Evolutionary conservation across 1,140 invertebrate species (phyloP), one percentile per base, ranked within the genome.

Genomic region (Anoplolepis gracilipes): DNA sequence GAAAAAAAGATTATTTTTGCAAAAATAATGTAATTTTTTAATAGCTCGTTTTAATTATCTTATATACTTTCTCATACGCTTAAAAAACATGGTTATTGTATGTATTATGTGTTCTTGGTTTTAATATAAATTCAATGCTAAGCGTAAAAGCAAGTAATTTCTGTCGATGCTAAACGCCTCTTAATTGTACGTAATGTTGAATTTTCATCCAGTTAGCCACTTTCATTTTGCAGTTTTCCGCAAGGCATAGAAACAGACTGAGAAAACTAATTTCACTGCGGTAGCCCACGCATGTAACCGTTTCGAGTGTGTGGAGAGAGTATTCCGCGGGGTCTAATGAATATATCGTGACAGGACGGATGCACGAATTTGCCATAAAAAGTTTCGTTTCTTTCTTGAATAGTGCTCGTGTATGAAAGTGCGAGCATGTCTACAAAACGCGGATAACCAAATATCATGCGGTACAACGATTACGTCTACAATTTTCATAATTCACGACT

Each of bases 251-350:
- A 49, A 39, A 57, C 36, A 42, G 22, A 25, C 16, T 76, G 77
- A 81, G 76, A 86, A 89, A 85, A 77, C 62, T 89, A 89, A 88
- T 89, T 88, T 88, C 55, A 49, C 33, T 22, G 36, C 4, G 70
- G 77, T 13, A 2, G 42, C 11, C 46, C 13, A 49, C 59, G 16
- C 19, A 75, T 30, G 59, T 61, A 67, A 25, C 33, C 67, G 55
- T 76, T 81, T 81, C 6, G 28, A 49, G 7, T 57, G 7, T 57
- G 25, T 49, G 46, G 46, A 16, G 28, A 13, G 59, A 11, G 61
- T 69, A 70, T 87, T 85, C 72, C 55, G 3, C 25, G 33, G 33
- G 30, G 39, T 69, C 65, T 87, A 85, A 87, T 78, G 73, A 85
- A 87, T 87, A 78, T 64, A 85, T 78, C 39, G 86, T 28, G 65